Evolutionary conservation across 2,888 invertebrate genomes (phyloP), one percentile per base, ranked within the genome.

Genomic region (Crossocerus cetratus): DNA sequence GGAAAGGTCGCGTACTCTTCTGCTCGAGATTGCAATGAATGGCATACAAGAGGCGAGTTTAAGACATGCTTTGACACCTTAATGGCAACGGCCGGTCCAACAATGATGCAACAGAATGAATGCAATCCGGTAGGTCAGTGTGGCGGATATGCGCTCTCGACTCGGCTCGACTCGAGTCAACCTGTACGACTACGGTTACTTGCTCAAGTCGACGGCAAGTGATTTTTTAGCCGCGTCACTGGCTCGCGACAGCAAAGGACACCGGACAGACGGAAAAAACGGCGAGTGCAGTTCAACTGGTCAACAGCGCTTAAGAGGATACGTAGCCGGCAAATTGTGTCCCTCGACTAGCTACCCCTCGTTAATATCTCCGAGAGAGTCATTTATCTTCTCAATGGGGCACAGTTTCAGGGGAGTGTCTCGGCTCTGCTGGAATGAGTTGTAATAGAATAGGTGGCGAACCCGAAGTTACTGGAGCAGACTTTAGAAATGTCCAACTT

Each of bases 31-130:
- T 49, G 54, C n/a, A 55, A 68, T 42, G 14, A 45, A 54, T 18
- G 54, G 44, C 53, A 53, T 55, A 32, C 32, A 32, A 32, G 32
- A 32, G 32, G 32, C 55, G 58, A 69, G 74, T 69, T 44, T 69
- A 76, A 67, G 67, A 66, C 65, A 61, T 22, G 55, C 32, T 56
- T 45, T 13, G 42, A 58, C 22, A 32, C 65, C 65, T 72, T 72
- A 69, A 72, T 63, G 32, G 57, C 62, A 56, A 59, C 42, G 8
- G 44, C 49, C 56, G 0, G 32, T 54, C 14, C 54, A 60, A 56
- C 64, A 44, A 44, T 70, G 76, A 70, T 59, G 76, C 64, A 74
- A 70, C 65, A 13, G 23, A 74, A 62, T 56, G 58, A 58, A 62
- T 54, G 65, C 56, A 67, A 67, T 61, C 57, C 64, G 53, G 23